Conservation (phyloP, 2,888 invertebrate genomes). For the Zonitis immaculata region DNA sequence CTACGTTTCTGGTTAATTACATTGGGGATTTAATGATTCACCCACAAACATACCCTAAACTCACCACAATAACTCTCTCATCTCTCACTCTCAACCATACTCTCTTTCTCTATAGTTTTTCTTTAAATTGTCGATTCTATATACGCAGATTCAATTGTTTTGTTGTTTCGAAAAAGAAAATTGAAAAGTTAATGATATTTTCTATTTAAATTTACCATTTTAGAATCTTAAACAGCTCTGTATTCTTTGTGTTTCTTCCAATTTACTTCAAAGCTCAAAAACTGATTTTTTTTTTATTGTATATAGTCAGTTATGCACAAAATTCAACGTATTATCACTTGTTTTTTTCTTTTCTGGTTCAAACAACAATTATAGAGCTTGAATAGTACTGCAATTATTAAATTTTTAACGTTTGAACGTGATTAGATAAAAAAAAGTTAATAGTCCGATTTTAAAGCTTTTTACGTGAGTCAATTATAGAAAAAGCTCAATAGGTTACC, state of each 20-base stretch:
- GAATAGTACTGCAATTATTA: not conserved
- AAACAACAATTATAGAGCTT: not conserved
- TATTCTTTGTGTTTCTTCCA: not conserved
- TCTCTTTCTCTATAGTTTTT: too few species aligned
- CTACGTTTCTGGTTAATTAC: slow-evolving; percentile 22
- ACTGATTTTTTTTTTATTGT: not conserved
- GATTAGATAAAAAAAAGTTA: not conserved
- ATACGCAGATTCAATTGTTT: not conserved
- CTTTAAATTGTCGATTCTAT: not conserved
- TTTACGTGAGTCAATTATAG: not conserved
- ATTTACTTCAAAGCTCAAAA: too few species aligned
- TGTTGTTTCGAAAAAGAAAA: not conserved
- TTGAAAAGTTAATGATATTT: not conserved
- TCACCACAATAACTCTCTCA: too few species aligned
- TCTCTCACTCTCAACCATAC: too few species aligned
- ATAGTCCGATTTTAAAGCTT: not conserved
- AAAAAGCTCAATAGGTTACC: not conserved
- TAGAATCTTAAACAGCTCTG: too few species aligned
- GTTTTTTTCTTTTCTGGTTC: not conserved
- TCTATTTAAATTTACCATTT: too few species aligned
- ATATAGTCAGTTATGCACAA: not conserved
- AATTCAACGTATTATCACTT: not conserved
- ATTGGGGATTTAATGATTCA: slow-evolving; percentile 18
- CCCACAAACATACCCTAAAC: too few species aligned
- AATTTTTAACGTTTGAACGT: not conserved